A percentile compares a stretch with the other conserved stretches of the same genome.
Evolutionary conservation across 2,113 vertebrate species (phyloP).

Genomic region (Carlito syrichta): DNA sequence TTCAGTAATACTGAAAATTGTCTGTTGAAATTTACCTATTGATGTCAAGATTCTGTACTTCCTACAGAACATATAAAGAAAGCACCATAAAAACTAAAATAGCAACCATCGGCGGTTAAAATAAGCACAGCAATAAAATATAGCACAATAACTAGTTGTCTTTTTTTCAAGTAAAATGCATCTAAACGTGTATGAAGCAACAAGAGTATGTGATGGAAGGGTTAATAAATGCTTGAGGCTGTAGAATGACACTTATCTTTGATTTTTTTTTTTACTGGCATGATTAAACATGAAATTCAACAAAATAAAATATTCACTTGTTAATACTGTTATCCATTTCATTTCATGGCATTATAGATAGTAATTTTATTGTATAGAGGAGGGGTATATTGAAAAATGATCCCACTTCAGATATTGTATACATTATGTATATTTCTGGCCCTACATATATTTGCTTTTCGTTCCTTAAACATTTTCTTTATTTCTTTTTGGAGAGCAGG

Average conservation of each 20-base stretch:
- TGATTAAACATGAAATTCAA: background rate
- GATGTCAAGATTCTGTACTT: background rate
- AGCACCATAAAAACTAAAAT: background rate
- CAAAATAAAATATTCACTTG: background rate
- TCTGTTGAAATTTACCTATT: background rate
- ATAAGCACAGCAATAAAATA: background rate
- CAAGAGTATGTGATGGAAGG: background rate
- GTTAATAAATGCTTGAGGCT: background rate
- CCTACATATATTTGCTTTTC: background rate
- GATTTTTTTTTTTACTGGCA: background rate
- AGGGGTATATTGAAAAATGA: background rate
- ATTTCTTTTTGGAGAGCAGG: too few species aligned
- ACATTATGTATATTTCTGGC: background rate
- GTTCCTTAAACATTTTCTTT: background rate
- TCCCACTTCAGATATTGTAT: background rate
- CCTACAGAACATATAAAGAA: background rate
- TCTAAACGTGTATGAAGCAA: background rate
- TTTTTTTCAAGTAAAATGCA: conserved; percentile 9
- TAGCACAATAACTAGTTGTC: background rate
- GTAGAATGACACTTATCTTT: background rate
- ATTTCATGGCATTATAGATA: background rate
- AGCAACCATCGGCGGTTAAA: background rate
- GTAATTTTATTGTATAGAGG: background rate
- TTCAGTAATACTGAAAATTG: background rate
- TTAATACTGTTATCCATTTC: background rate